Conservation (phyloP, 2,888 invertebrate genomes). For the Heliconius cydno region DNA sequence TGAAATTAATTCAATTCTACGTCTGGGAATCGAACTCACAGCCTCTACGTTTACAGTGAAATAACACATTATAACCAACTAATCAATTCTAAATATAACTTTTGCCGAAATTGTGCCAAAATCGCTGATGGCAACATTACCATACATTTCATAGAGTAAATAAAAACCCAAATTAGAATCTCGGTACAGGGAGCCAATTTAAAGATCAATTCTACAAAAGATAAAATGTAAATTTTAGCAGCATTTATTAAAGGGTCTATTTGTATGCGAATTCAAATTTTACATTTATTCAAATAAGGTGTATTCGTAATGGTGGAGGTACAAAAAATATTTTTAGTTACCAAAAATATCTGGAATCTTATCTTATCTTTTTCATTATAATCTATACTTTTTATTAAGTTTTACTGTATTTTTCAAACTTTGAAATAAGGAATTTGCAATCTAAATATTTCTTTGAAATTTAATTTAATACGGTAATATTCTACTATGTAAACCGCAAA, state of each 20-base stretch:
- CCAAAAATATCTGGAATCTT: too few species aligned
- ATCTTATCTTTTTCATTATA: too few species aligned
- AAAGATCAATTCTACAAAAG: conserved; percentile 41
- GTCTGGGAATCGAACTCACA: neutral
- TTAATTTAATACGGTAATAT: neutral
- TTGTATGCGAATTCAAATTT: conserved; percentile 30
- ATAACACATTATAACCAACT: neutral
- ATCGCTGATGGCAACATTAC: conserved; percentile 66
- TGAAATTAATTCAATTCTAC: neutral
- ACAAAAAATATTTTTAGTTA: too few species aligned
- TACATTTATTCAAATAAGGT: conserved; percentile 27
- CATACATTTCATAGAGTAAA: conserved; percentile 68
- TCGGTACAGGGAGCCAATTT: conserved; percentile 49
- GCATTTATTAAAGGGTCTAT: conserved; percentile 23
- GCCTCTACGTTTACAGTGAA: neutral
- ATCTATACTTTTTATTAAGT: too few species aligned
- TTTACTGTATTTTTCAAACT: too few species aligned
- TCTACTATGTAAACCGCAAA: too few species aligned
- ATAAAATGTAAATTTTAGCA: conserved; percentile 50
- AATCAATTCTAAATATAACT: too few species aligned
- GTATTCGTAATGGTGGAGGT: neutral
- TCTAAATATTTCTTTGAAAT: neutral
- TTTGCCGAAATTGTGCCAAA: neutral
- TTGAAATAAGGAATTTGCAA: too few species aligned
- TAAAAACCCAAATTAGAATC: conserved; percentile 60